These are phyloP conservation scores for Ephydatia muelleri DNA, from an alignment of 37 sponge, comb jelly and placozoan species.

Conservation along the genomic window DNA sequence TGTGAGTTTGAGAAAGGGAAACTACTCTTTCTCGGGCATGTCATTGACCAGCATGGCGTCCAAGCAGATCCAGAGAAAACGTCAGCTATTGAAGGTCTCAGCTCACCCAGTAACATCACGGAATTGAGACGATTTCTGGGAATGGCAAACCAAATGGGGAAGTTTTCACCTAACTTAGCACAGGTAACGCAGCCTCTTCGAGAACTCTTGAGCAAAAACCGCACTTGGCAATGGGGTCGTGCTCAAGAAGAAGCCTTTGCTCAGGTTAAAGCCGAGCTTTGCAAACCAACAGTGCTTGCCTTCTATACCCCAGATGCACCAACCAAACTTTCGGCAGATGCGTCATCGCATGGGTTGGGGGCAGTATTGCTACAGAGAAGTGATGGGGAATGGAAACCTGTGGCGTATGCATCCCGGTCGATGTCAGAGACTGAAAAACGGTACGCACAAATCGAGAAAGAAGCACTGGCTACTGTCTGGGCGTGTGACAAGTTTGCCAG, in stretches of 20 bases:
- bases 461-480: constrained; percentile 50
- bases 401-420: constrained; percentile 28
- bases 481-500: constrained; percentile 36
- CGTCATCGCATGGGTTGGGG: constrained; percentile 34
- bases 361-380: constrained; percentile 27
- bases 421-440: constrained; percentile 41
- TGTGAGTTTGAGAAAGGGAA: constrained; percentile 10
- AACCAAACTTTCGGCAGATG: constrained; percentile 48
- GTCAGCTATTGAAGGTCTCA: constrained; percentile 22
- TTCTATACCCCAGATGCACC: constrained; percentile 30
- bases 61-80: constrained; percentile 47
- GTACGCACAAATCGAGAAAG: constrained; percentile 54
- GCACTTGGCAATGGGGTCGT: constrained; percentile 48
- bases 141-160: constrained; percentile 63
- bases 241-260: constrained; percentile 38
- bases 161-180: constrained; percentile 45
- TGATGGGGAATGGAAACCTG: constrained; percentile 16
- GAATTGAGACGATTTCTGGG: constrained; percentile 53
- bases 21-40: constrained; percentile 22
- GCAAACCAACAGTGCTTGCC: constrained; percentile 39
- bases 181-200: constrained; percentile 49
- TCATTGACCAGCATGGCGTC: constrained; percentile 30
- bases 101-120: constrained; percentile 12
- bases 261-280: constrained; percentile 34
- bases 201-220: constrained; percentile 28